Evolutionary conservation across 2,888 invertebrate species (phyloP).

Genomic region (Fragum whitleyi): DNA sequence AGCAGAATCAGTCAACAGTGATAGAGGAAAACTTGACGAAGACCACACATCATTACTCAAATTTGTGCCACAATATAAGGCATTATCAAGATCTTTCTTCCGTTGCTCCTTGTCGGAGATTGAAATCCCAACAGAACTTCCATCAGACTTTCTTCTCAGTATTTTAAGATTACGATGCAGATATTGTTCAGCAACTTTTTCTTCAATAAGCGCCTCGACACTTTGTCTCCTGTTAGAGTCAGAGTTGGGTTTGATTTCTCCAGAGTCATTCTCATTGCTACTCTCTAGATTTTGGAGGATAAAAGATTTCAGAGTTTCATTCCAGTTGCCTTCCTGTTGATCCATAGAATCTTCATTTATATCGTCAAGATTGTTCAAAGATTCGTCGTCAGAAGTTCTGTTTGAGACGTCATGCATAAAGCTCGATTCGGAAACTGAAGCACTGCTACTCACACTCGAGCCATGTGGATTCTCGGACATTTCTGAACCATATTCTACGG

Average conservation of each 20-base stretch:
- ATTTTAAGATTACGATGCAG: slow-evolving; percentile 42
- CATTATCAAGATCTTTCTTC: slow-evolving; percentile 8
- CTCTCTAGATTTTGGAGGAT: slow-evolving; percentile 48
- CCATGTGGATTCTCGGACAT: slow-evolving; percentile 13
- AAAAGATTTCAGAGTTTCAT: slow-evolving; percentile 48
- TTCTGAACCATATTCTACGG: slow-evolving; percentile 16
- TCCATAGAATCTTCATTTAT: not conserved
- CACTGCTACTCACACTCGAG: not conserved
- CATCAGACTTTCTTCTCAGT: slow-evolving; percentile 6
- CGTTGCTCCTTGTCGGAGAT: not conserved
- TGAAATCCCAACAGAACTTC: not conserved
- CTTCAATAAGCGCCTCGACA: slow-evolving; percentile 45
- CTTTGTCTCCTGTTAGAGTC: not conserved
- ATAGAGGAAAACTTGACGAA: not conserved
- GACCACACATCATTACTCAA: not conserved
- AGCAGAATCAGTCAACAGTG: not conserved
- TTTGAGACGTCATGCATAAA: not conserved
- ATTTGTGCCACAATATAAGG: not conserved
- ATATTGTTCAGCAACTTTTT: slow-evolving; percentile 51
- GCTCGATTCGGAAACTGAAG: slow-evolving; percentile 1
- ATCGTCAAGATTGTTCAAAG: not conserved
- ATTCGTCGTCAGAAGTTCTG: not conserved
- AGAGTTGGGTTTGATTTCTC: not conserved
- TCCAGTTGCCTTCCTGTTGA: slow-evolving; percentile 41
- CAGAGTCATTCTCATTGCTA: not conserved